phyloP scores from a whole-genome alignment of 1,140 invertebrate species.

The Hyles vespertilio region DNA sequence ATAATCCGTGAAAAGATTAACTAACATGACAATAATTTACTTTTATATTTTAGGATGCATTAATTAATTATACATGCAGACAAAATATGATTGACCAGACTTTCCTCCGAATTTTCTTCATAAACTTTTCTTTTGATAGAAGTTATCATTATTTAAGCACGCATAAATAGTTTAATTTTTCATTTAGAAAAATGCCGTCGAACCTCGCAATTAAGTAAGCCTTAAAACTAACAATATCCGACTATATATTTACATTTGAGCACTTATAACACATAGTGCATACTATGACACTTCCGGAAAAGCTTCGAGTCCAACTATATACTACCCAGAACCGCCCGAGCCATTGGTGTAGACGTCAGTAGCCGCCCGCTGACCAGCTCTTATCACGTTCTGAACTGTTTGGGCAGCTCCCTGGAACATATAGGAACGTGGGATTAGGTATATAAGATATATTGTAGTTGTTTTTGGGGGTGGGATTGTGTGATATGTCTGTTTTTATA shows the following conservation, averaged over 20 bases:
- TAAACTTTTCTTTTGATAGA: too few relatives aligned
- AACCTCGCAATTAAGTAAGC: not conserved
- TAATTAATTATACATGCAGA: too few relatives aligned
- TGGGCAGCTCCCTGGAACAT: conserved; percentile 70
- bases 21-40: too few relatives aligned
- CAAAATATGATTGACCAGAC: too few relatives aligned
- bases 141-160: too few relatives aligned
- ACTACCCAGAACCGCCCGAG: conserved; percentile 47
- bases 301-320: conserved; percentile 48
- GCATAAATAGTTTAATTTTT: too few relatives aligned
- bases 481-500: too few relatives aligned
- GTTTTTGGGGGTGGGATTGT: too few relatives aligned
- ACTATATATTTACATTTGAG: conserved; percentile 61
- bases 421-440: not conserved
- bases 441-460: too few relatives aligned
- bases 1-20: too few relatives aligned
- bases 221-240: conserved; percentile 12
- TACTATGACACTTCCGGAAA: conserved; percentile 72
- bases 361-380: conserved; percentile 60
- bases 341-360: conserved; percentile 63
- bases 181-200: not conserved
- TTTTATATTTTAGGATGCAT: too few relatives aligned
- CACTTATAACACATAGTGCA: conserved; percentile 68
- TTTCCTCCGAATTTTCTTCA: too few relatives aligned
- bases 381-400: conserved; percentile 70